phyloP scores from a whole-genome alignment of 2,888 invertebrate genomes.

The Serrognathus titanus region DNA sequence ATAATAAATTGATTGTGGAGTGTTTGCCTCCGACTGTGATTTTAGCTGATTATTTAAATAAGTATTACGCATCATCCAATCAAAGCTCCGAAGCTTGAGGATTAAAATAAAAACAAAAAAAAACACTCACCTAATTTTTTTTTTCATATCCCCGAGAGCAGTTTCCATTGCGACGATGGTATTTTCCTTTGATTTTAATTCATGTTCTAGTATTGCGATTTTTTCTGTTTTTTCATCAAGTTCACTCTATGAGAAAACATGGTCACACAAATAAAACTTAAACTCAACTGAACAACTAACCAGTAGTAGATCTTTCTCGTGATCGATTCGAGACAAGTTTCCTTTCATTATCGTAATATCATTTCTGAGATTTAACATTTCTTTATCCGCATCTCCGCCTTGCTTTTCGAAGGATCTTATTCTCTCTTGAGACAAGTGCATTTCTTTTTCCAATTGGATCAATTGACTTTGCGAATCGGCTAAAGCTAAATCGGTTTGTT shows the following conservation, averaged over 20 bases:
- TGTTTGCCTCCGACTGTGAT: conserved; percentile 63
- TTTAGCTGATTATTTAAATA: conserved; percentile 57
- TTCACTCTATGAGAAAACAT: conserved; percentile 53
- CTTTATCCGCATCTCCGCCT: conserved; percentile 50
- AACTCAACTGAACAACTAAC: conserved; percentile 43
- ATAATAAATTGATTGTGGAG: conserved; percentile 41
- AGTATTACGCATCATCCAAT: conserved; percentile 24
- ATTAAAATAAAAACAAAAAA: conserved; percentile 5
- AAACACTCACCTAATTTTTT: conserved; percentile 52
- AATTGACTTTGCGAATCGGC: conserved; percentile 68
- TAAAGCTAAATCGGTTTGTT: conserved; percentile 72
- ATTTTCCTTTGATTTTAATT: conserved; percentile 59
- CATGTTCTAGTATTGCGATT: conserved; percentile 62
- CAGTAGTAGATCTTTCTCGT: conserved; percentile 66
- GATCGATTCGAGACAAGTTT: conserved; percentile 63
- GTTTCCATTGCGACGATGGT: conserved; percentile 55
- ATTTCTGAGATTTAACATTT: conserved; percentile 58
- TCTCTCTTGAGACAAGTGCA: conserved; percentile 58
- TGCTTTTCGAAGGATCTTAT: conserved; percentile 55
- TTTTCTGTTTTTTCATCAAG: conserved; percentile 72
- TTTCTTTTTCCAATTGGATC: conserved; percentile 60
- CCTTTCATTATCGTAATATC: conserved; percentile 63
- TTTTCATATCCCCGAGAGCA: conserved; percentile 56
- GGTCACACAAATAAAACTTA: not conserved
- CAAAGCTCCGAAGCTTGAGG: conserved; percentile 3